These are phyloP conservation scores for Scaptomyza parva DNA, from an alignment of 2,888 invertebrate species.

Conservation along the genomic window DNA sequence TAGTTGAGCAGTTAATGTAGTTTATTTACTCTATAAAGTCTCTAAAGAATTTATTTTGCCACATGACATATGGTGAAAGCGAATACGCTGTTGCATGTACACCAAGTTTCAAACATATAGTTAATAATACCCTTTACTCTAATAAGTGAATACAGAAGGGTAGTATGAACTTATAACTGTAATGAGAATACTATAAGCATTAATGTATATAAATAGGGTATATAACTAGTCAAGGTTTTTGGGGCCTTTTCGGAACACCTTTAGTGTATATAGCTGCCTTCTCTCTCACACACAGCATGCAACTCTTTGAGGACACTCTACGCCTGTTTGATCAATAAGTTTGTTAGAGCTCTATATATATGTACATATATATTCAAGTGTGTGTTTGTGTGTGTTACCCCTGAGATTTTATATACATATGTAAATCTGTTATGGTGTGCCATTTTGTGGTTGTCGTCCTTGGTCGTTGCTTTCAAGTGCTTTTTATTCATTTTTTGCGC, in stretches of 20 bases:
- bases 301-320: slow-evolving; percentile 34
- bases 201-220: neutral
- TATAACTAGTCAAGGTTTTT: neutral
- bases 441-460: slow-evolving; percentile 43
- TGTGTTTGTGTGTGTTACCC: slow-evolving; percentile 19
- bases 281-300: slow-evolving; percentile 5
- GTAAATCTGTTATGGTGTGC: slow-evolving; percentile 25
- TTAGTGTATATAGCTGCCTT: neutral
- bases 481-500: slow-evolving; percentile 3
- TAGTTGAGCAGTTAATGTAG: neutral
- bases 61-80: slow-evolving; percentile 21
- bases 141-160: neutral
- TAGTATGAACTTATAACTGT: too few species aligned
- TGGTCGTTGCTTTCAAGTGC: slow-evolving; percentile 41
- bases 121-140: slow-evolving; percentile 24
- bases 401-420: slow-evolving; percentile 15
- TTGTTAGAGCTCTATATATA: slow-evolving; percentile 2
- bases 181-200: too few species aligned
- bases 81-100: slow-evolving; percentile 29
- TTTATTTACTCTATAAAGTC: slow-evolving; percentile 3
- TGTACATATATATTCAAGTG: neutral
- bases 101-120: slow-evolving; percentile 7
- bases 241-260: neutral
- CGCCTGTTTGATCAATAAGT: slow-evolving; percentile 60
- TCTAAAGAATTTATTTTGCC: slow-evolving; percentile 15